Evolutionary conservation across 2,888 invertebrate genomes (phyloP).

Genomic region (Dastarcus helophoroides): DNA sequence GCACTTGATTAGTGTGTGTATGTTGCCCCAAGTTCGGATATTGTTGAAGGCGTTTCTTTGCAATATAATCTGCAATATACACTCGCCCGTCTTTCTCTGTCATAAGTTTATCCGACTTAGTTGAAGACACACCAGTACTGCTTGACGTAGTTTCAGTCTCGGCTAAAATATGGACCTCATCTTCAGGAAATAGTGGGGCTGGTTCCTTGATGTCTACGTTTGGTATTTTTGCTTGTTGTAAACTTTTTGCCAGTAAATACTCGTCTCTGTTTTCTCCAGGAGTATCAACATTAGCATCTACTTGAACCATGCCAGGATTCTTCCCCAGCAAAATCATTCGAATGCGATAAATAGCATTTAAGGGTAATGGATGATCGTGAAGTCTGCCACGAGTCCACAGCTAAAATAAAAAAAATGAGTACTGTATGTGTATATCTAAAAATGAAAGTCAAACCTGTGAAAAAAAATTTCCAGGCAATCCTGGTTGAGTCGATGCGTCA

Average conservation of each 20-base stretch:
- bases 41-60: conserved; percentile 10
- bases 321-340: conserved; percentile 15
- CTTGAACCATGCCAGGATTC: conserved; percentile 12
- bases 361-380: conserved; percentile 16
- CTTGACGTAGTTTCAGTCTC: background rate
- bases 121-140: background rate
- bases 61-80: conserved; percentile 13
- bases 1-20: conserved; percentile 7
- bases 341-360: conserved; percentile 14
- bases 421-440: too few species aligned
- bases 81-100: conserved; percentile 8
- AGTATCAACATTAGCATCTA: conserved; percentile 9
- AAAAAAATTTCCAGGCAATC: conserved; percentile 15
- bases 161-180: conserved; percentile 1
- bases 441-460: conserved; percentile 6
- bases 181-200: background rate
- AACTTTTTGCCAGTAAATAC: conserved; percentile 9
- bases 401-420: conserved; percentile 12
- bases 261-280: conserved; percentile 8
- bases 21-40: conserved; percentile 13
- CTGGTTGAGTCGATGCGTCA: conserved; percentile 14
- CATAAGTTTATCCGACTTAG: background rate
- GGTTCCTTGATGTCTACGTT: conserved; percentile 5
- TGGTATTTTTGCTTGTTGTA: conserved; percentile 9
- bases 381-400: conserved; percentile 13